These are phyloP conservation scores for Tetramorium alpestre DNA, from an alignment of 1,140 invertebrate species.

Conservation along the genomic window DNA sequence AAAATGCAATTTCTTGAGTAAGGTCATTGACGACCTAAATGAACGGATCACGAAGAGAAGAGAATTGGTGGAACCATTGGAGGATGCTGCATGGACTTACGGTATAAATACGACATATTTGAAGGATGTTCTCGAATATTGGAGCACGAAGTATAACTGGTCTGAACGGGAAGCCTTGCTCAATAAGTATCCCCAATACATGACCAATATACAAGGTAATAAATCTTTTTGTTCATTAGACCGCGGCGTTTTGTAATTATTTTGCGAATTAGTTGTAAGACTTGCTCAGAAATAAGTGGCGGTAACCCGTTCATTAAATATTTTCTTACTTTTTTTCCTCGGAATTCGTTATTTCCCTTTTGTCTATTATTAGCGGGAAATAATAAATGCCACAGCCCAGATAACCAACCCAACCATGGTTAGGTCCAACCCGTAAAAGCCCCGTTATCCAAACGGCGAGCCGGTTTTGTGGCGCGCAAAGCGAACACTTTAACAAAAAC, in stretches of 20 bases:
- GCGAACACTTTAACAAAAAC: background rate
- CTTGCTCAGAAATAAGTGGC: background rate
- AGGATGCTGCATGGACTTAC: conserved; percentile 88
- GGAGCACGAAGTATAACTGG: conserved; percentile 92
- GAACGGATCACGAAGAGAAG: conserved; percentile 79
- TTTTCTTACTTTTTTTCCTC: background rate
- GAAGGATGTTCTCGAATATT: conserved; percentile 89
- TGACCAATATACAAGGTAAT: conserved; percentile 88
- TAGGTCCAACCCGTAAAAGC: background rate
- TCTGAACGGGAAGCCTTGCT: conserved; percentile 87
- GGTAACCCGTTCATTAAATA: background rate
- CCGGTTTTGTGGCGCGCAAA: background rate
- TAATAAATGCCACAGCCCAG: background rate
- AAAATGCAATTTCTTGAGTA: conserved; percentile 21
- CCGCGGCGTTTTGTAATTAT: background rate
- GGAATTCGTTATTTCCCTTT: background rate
- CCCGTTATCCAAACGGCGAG: background rate
- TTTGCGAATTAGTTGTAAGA: background rate
- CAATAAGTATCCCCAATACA: conserved; percentile 91
- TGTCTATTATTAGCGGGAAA: background rate
- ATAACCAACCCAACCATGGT: background rate
- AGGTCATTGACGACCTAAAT: conserved; percentile 83
- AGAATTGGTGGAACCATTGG: conserved; percentile 86
- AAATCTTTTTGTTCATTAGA: background rate
- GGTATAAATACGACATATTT: conserved; percentile 89